These are phyloP conservation scores for Gasteruption jaculator DNA, from an alignment of 2,888 invertebrate genomes.

Conservation along the genomic window DNA sequence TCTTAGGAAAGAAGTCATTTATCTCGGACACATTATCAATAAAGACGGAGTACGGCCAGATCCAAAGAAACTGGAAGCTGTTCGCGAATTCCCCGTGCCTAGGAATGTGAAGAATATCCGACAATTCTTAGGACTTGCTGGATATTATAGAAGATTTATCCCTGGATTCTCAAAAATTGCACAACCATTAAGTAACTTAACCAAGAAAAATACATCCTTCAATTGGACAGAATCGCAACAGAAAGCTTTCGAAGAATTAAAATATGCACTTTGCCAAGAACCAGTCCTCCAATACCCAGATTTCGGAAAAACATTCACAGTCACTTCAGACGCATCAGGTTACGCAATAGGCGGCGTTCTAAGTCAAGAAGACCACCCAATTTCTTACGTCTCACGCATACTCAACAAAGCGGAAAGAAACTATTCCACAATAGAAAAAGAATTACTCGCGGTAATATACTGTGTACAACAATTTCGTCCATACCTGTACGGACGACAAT, in stretches of 20 bases:
- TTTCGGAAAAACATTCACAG: constrained; percentile 14
- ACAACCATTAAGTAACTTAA: constrained; percentile 22
- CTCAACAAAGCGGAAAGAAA: constrained; percentile 28
- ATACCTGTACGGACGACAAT: constrained; percentile 27
- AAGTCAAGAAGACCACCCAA: constrained; percentile 27
- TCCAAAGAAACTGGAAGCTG: constrained; percentile 25
- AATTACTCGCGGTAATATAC: constrained; percentile 27
- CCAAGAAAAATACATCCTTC: constrained; percentile 29
- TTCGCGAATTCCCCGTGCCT: constrained; percentile 24
- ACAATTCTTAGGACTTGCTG: constrained; percentile 30
- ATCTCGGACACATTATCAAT: constrained; percentile 28
- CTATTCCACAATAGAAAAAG: constrained; percentile 34
- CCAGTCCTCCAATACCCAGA: constrained; percentile 20
- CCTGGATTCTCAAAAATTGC: constrained; percentile 25
- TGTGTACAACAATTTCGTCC: constrained; percentile 27
- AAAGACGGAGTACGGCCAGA: constrained; percentile 24
- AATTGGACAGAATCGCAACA: constrained; percentile 30
- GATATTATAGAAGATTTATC: constrained; percentile 33
- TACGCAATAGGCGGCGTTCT: constrained; percentile 22
- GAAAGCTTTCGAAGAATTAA: constrained; percentile 22
- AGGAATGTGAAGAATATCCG: constrained; percentile 24
- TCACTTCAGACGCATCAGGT: constrained; percentile 21
- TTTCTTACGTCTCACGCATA: constrained; percentile 30
- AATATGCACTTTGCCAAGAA: constrained; percentile 20
- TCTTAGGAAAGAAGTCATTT: constrained; percentile 25